These are phyloP conservation scores for Thera britannica DNA, from an alignment of 2,888 invertebrate genomes.

Conservation along the genomic window DNA sequence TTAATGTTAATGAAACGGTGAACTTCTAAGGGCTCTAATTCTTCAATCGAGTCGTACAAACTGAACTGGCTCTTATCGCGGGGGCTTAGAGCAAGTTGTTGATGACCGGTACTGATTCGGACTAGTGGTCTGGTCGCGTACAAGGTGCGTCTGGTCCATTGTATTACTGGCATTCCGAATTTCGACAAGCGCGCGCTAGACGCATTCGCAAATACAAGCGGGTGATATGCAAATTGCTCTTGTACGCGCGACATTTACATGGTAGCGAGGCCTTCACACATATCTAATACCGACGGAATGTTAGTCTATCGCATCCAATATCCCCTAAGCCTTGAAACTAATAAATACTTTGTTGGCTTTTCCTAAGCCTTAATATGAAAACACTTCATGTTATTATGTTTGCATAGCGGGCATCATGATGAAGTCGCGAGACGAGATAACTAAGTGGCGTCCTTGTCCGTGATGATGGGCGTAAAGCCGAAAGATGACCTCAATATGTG, in stretches of 20 bases:
- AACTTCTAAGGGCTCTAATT: slow-evolving; percentile 35
- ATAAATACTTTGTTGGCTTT: slow-evolving; percentile 37
- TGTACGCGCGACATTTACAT: slow-evolving; percentile 61
- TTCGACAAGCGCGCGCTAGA: slow-evolving; percentile 74
- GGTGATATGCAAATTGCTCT: slow-evolving; percentile 72
- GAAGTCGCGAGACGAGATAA: slow-evolving; percentile 57
- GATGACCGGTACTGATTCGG: slow-evolving; percentile 50
- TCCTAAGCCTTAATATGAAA: slow-evolving; percentile 38
- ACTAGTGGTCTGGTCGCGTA: slow-evolving; percentile 61
- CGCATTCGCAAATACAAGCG: slow-evolving; percentile 72
- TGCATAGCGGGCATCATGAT: slow-evolving; percentile 61
- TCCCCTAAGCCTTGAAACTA: slow-evolving; percentile 34
- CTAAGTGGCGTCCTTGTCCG: slow-evolving; percentile 56
- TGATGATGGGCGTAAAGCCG: slow-evolving; percentile 55
- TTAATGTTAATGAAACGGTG: neutral
- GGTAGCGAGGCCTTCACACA: slow-evolving; percentile 46
- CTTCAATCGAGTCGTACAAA: slow-evolving; percentile 54
- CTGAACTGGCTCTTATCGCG: slow-evolving; percentile 51
- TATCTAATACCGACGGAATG: slow-evolving; percentile 25
- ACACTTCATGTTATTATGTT: slow-evolving; percentile 57
- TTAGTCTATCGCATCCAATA: slow-evolving; percentile 35
- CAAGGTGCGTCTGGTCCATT: slow-evolving; percentile 76
- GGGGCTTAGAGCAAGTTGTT: slow-evolving; percentile 58
- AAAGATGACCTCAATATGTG: slow-evolving; percentile 54
- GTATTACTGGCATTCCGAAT: slow-evolving; percentile 80